A percentile compares a stretch with the other conserved stretches of the same genome.
phyloP scores from a whole-genome alignment of 1,140 invertebrate species.

The Antheraea mylitta region DNA sequence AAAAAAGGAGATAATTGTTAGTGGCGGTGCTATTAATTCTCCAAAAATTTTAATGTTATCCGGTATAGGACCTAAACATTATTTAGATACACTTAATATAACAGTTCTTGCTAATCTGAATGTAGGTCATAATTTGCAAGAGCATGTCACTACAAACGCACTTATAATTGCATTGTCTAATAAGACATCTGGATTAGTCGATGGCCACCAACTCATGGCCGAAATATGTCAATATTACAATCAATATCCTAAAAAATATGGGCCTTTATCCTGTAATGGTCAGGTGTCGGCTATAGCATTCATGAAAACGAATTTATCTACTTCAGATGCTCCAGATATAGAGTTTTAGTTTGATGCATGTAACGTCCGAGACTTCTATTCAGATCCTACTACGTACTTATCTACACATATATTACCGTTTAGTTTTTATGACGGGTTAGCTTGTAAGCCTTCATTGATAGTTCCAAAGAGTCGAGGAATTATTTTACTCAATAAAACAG shows the following conservation, averaged over 20 bases:
- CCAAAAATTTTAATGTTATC: constrained; percentile 88
- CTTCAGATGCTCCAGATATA: constrained; percentile 57
- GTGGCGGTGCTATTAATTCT: constrained; percentile 85
- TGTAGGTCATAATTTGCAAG: too few relatives aligned
- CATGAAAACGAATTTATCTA: constrained; percentile 75
- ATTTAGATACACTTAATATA: constrained; percentile 80
- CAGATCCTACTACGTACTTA: constrained; percentile 73
- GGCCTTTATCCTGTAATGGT: constrained; percentile 75
- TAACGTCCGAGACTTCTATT: constrained; percentile 71
- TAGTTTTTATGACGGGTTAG: constrained; percentile 74
- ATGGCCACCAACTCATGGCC: constrained; percentile 57
- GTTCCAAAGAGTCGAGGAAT: constrained; percentile 86
- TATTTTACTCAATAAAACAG: constrained; percentile 82
- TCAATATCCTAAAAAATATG: constrained; percentile 61
- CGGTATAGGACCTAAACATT: constrained; percentile 84
- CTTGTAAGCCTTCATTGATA: constrained; percentile 80
- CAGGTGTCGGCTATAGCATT: constrained; percentile 76
- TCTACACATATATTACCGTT: constrained; percentile 73
- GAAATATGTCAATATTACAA: constrained; percentile 78
- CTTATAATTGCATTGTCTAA: constrained; percentile 77
- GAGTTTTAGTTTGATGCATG: constrained; percentile 80
- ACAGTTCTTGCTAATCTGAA: constrained; percentile 81
- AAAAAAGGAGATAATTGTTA: constrained; percentile 86
- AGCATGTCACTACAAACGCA: too few relatives aligned
- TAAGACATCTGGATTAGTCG: constrained; percentile 65